phyloP scores from a whole-genome alignment of 1,140 invertebrate genomes.

The Aplysia californica region DNA sequence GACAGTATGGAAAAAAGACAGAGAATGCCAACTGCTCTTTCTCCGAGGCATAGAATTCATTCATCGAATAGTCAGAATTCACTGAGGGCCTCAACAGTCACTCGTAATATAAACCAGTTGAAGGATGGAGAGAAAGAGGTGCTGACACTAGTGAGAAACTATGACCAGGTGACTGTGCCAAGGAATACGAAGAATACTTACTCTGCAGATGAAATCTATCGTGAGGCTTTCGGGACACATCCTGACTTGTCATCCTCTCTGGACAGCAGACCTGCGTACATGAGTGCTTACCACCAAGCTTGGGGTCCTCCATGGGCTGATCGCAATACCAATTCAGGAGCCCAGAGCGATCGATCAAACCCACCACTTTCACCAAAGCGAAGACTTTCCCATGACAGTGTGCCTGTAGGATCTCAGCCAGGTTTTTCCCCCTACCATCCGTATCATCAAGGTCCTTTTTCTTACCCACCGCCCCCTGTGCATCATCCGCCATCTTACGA shows the following conservation, averaged over 20 bases:
- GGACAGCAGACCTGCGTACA: too few species aligned
- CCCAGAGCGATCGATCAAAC: too few species aligned
- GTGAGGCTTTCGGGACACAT: constrained; percentile 40
- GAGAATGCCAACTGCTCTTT: too few species aligned
- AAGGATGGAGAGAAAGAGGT: neutral
- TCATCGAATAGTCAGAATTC: constrained; percentile 9
- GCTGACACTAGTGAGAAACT: constrained; percentile 31
- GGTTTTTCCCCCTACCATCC: neutral
- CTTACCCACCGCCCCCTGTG: neutral
- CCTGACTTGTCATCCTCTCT: too few species aligned
- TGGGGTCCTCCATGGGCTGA: too few species aligned
- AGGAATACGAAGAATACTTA: constrained; percentile 40
- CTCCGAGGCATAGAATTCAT: neutral
- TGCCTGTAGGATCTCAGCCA: neutral
- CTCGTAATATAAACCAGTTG: constrained; percentile 5
- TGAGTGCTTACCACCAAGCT: too few species aligned
- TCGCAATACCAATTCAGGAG: too few species aligned
- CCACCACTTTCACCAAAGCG: too few species aligned
- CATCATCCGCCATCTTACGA: too few species aligned
- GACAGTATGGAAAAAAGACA: neutral
- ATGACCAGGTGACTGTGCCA: constrained; percentile 46
- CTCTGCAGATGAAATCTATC: constrained; percentile 54
- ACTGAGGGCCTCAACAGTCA: neutral
- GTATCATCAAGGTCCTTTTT: neutral
- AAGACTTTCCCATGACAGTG: neutral